Conservation (phyloP, 1,140 invertebrate species). For the Lepidurus couesii region DNA sequence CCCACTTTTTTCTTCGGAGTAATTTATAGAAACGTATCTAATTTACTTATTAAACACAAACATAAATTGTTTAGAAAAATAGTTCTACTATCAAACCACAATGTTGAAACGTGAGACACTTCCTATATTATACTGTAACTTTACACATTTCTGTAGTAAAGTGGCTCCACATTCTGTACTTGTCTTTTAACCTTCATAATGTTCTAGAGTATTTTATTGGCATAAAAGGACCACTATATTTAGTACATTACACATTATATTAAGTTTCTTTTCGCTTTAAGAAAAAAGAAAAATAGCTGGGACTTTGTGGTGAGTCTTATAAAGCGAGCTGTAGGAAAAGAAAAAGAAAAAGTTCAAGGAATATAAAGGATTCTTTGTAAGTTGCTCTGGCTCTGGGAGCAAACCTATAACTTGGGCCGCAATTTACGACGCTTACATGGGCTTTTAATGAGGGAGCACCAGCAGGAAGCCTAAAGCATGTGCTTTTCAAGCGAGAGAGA, state of each 20-base stretch:
- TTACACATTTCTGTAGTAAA: too few relatives aligned
- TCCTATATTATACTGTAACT: too few relatives aligned
- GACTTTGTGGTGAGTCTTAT: conserved; percentile 26
- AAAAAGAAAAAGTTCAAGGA: conserved; percentile 23
- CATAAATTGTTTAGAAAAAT: too few relatives aligned
- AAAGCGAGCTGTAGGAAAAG: conserved; percentile 23
- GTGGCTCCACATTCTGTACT: too few relatives aligned
- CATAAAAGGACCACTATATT: too few relatives aligned
- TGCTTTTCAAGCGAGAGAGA: neutral
- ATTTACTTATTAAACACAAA: too few relatives aligned
- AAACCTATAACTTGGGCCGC: conserved; percentile 31
- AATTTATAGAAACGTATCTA: too few relatives aligned
- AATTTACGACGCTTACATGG: conserved; percentile 31
- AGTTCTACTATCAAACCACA: too few relatives aligned
- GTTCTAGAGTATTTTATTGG: too few relatives aligned
- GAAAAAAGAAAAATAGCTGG: neutral
- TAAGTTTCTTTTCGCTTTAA: neutral
- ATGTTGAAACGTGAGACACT: too few relatives aligned
- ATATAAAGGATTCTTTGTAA: conserved; percentile 25
- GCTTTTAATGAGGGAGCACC: conserved; percentile 30
- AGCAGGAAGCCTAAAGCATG: conserved; percentile 15
- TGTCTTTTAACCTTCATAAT: too few relatives aligned
- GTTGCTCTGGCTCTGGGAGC: conserved; percentile 25
- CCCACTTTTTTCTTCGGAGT: neutral
- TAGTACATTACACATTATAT: too few relatives aligned